These are phyloP conservation scores for Pseudanteris insignis DNA, from an alignment of 2,888 invertebrate species.

Conservation along the genomic window DNA sequence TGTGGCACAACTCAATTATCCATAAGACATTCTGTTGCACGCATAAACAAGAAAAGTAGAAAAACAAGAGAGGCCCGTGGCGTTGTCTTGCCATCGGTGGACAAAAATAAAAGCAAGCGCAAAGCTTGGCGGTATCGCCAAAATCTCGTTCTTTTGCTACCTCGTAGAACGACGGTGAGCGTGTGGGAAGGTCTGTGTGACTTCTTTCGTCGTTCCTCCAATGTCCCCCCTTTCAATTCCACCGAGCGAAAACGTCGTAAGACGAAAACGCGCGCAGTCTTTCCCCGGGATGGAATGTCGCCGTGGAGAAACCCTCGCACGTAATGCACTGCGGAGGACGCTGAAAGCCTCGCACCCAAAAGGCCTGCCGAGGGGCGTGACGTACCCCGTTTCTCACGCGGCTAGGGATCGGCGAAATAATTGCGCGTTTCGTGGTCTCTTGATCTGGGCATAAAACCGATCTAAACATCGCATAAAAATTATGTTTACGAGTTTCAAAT, in stretches of 20 bases:
- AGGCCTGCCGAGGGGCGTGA: conserved; percentile 56
- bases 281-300: conserved; percentile 43
- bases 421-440: conserved; percentile 64
- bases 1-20: conserved; percentile 1
- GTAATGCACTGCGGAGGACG: conserved; percentile 1
- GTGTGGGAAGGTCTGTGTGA: conserved; percentile 17
- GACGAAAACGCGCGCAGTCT: too few species aligned
- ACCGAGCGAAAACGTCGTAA: background rate
- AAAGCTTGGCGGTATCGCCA: conserved; percentile 4
- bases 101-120: background rate
- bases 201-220: conserved; percentile 20
- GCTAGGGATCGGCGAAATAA: conserved; percentile 52
- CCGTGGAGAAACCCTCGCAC: conserved; percentile 16
- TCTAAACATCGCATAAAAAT: conserved; percentile 65
- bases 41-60: background rate
- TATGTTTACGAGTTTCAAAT: conserved; percentile 65
- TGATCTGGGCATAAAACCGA: conserved; percentile 60
- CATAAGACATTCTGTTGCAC: background rate
- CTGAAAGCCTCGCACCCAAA: conserved; percentile 7
- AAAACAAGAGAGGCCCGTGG: background rate
- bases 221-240: conserved; percentile 20
- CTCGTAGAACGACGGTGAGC: background rate
- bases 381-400: conserved; percentile 45
- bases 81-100: background rate
- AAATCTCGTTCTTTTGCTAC: conserved; percentile 17